These are phyloP conservation scores for Sericinus montela DNA, from an alignment of 2,888 invertebrate species.

Conservation along the genomic window DNA sequence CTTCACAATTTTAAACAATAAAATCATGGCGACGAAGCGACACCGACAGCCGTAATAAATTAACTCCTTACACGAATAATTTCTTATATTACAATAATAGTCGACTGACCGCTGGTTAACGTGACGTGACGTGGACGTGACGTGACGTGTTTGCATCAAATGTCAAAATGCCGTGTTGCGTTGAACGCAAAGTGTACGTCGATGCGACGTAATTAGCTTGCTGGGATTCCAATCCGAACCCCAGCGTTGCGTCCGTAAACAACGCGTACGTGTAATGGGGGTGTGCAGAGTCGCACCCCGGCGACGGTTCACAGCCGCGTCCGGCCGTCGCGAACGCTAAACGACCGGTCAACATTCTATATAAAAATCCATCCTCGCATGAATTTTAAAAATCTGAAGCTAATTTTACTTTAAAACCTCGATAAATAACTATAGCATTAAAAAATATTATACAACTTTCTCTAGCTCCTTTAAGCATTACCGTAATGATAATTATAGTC, in stretches of 20 bases:
- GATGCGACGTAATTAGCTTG: no score
- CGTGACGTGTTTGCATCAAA: not conserved
- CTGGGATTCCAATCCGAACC: no score
- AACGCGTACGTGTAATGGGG: not conserved
- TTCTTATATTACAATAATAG: conserved; percentile 27
- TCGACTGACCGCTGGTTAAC: not conserved
- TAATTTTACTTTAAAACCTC: conserved; percentile 32
- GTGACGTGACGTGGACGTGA: not conserved
- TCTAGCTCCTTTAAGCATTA: conserved; percentile 52
- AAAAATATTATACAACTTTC: conserved; percentile 62
- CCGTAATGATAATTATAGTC: conserved; percentile 43
- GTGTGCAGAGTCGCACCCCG: not conserved
- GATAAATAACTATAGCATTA: conserved; percentile 52
- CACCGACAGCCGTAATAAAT: conserved; percentile 26
- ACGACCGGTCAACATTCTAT: conserved; percentile 25
- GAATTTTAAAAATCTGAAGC: not conserved
- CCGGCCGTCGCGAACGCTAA: conserved; percentile 13
- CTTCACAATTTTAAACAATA: not conserved
- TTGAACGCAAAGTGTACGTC: no score
- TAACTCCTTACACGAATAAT: conserved; percentile 24
- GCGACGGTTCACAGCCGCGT: not conserved
- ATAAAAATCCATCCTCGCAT: not conserved
- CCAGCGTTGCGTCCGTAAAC: not conserved
- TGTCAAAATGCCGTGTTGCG: no score
- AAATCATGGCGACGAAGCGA: conserved; percentile 15